Evolutionary conservation across 2,113 vertebrate genomes (phyloP).

Genomic region (Podarcis cretensis): DNA sequence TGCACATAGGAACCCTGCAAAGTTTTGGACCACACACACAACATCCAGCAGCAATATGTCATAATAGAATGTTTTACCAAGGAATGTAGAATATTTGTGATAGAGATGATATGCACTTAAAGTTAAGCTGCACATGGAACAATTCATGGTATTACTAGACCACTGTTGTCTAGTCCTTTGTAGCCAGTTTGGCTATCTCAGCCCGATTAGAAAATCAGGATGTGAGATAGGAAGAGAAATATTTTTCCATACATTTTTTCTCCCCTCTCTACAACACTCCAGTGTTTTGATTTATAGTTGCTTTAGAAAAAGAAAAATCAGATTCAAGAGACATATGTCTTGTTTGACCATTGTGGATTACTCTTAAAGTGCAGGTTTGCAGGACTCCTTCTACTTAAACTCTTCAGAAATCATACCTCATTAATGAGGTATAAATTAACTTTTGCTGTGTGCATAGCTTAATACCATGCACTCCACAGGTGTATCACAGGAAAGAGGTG

Average conservation of each 20-base stretch:
- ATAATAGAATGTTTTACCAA: not conserved
- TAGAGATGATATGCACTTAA: not conserved
- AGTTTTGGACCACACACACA: not conserved
- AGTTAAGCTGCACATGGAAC: not conserved
- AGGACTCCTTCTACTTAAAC: too few relatives aligned
- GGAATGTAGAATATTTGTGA: not conserved
- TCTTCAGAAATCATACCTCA: not conserved
- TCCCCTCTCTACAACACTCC: not conserved
- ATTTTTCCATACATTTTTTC: not conserved
- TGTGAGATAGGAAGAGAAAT: not conserved
- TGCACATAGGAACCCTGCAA: not conserved
- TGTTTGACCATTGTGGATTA: not conserved
- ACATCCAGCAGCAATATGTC: not conserved
- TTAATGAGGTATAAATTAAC: not conserved
- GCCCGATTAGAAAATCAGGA: not conserved
- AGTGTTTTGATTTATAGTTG: not conserved
- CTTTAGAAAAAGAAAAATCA: not conserved
- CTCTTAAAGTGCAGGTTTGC: not conserved
- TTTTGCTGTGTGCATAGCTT: not conserved
- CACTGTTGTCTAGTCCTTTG: not conserved
- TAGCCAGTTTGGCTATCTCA: not conserved
- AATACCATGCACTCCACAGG: not conserved
- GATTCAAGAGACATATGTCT: not conserved
- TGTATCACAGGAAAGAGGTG: not conserved
- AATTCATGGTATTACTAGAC: not conserved